Evolutionary conservation across 2,888 invertebrate species (phyloP).

Genomic region (Ophion ellenae): DNA sequence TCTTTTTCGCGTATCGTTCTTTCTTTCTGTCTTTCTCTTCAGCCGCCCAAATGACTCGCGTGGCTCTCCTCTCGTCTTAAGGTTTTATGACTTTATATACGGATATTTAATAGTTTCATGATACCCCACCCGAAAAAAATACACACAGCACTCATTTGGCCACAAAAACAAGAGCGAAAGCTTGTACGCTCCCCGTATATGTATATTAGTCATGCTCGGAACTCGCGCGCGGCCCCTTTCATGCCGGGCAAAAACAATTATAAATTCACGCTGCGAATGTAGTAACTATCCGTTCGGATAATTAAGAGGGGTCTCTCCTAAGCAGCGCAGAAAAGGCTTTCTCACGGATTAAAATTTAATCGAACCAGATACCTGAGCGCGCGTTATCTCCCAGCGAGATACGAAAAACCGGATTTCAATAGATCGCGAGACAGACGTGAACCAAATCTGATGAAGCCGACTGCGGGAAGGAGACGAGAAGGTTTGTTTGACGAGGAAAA

Average conservation of each 20-base stretch:
- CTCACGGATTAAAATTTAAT: slow-evolving; percentile 57
- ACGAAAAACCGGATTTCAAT: slow-evolving; percentile 45
- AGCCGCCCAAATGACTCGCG: slow-evolving; percentile 47
- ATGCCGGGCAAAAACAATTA: slow-evolving; percentile 59
- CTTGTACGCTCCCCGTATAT: slow-evolving; percentile 34
- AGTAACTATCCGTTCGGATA: slow-evolving; percentile 53
- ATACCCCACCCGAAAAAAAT: slow-evolving; percentile 33
- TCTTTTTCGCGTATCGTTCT: slow-evolving; percentile 17
- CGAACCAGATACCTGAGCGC: slow-evolving; percentile 32
- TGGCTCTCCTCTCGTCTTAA: slow-evolving; percentile 50
- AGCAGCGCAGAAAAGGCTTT: slow-evolving; percentile 40
- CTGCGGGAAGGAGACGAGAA: background rate
- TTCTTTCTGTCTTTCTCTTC: background rate
- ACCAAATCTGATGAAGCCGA: slow-evolving; percentile 24
- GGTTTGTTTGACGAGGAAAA: slow-evolving; percentile 1
- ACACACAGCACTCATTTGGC: slow-evolving; percentile 44
- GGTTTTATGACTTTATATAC: slow-evolving; percentile 60
- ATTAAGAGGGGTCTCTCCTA: slow-evolving; percentile 52
- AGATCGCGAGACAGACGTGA: slow-evolving; percentile 3
- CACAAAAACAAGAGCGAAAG: slow-evolving; percentile 61
- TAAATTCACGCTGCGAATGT: slow-evolving; percentile 65
- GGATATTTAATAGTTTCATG: slow-evolving; percentile 62
- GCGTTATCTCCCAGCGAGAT: background rate
- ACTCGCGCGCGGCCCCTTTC: slow-evolving; percentile 60
- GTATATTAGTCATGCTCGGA: slow-evolving; percentile 46